These are phyloP conservation scores for Drosophila algonquin DNA, from an alignment of 2,888 invertebrate species.

Conservation along the genomic window DNA sequence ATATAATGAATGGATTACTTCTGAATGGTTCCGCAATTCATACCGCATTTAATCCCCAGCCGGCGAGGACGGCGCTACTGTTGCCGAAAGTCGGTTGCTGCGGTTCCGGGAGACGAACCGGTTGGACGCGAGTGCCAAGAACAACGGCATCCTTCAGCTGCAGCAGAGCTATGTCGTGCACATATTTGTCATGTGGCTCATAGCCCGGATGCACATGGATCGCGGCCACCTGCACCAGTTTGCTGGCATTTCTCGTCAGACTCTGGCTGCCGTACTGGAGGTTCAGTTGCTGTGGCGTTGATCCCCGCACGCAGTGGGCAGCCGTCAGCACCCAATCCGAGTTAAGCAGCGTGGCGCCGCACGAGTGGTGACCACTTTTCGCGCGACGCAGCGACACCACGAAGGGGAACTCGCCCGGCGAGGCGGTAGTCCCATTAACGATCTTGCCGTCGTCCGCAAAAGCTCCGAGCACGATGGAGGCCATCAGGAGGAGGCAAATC, in stretches of 20 bases:
- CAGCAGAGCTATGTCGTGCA: constrained; percentile 80
- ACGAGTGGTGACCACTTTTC: constrained; percentile 74
- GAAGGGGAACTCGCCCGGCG: constrained; percentile 77
- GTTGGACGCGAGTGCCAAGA: constrained; percentile 61
- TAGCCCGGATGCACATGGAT: constrained; percentile 78
- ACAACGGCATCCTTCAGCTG: constrained; percentile 60
- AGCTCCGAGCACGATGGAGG: not conserved
- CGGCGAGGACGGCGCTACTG: constrained; percentile 74
- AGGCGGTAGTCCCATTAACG: constrained; percentile 79
- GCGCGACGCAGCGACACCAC: constrained; percentile 76
- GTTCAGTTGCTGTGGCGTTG: constrained; percentile 60
- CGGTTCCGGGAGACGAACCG: constrained; percentile 73
- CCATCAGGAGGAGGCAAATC: not conserved
- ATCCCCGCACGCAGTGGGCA: constrained; percentile 79
- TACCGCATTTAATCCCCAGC: constrained; percentile 83
- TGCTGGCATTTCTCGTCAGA: constrained; percentile 63
- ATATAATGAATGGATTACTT: not conserved
- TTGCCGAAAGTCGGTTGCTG: constrained; percentile 55
- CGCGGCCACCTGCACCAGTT: constrained; percentile 63
- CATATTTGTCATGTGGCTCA: constrained; percentile 62
- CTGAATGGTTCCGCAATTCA: constrained; percentile 15
- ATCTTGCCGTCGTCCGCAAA: constrained; percentile 61
- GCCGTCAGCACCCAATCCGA: constrained; percentile 81
- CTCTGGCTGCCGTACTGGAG: constrained; percentile 79
- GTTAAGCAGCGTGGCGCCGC: constrained; percentile 80